These are phyloP conservation scores for Archocentrus centrarchus DNA, from an alignment of 2,113 vertebrate genomes.

Conservation along the genomic window DNA sequence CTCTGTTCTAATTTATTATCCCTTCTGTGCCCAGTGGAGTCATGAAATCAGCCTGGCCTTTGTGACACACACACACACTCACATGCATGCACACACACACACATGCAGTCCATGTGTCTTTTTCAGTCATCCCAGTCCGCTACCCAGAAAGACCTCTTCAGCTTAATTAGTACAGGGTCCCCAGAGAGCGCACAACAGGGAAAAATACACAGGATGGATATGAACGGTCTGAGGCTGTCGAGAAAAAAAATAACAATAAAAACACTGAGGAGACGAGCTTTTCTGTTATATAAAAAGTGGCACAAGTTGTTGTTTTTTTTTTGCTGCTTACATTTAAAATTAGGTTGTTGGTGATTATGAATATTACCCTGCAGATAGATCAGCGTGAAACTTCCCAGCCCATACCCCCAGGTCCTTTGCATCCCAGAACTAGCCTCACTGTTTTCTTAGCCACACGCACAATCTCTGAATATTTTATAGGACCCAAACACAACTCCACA, in stretches of 20 bases:
- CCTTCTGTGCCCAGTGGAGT: slow-evolving; percentile 73
- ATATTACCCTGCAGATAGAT: slow-evolving; percentile 8
- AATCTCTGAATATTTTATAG: slow-evolving; percentile 75
- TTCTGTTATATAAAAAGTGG: neutral
- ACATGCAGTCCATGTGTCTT: slow-evolving; percentile 34
- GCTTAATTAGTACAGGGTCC: slow-evolving; percentile 80
- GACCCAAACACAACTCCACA: slow-evolving; percentile 47
- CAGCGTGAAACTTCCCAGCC: neutral
- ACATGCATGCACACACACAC: slow-evolving; percentile 27
- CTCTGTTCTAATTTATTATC: slow-evolving; percentile 78
- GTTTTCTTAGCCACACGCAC: slow-evolving; percentile 62
- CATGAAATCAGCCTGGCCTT: slow-evolving; percentile 76
- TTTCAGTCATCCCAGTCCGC: slow-evolving; percentile 44
- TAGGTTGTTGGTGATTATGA: neutral
- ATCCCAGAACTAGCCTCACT: slow-evolving; percentile 39
- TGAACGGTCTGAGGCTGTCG: slow-evolving; percentile 41
- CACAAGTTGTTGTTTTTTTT: neutral
- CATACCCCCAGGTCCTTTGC: slow-evolving; percentile 43
- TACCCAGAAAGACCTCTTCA: slow-evolving; percentile 71
- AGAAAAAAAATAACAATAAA: neutral
- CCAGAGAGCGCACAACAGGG: slow-evolving; percentile 57
- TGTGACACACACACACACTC: slow-evolving; percentile 37
- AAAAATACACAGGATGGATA: slow-evolving; percentile 54
- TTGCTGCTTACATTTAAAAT: slow-evolving; percentile 12
- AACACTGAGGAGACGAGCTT: neutral